phyloP scores from a whole-genome alignment of 2,797 vertebrate species.

The Neopelma chrysocephalum region DNA sequence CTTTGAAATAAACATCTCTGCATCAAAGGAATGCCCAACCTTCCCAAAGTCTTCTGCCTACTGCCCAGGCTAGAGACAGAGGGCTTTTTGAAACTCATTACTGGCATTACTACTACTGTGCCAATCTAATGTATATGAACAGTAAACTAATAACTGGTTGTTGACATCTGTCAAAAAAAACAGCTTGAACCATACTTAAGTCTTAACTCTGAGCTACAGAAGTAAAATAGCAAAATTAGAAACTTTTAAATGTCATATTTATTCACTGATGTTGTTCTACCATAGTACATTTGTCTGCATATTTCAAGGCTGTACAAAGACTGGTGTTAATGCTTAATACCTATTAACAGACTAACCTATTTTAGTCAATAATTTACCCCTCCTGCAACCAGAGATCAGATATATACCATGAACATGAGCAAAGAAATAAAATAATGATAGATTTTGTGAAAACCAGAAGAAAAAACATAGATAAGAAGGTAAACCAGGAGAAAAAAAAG shows the following conservation, averaged over 20 bases:
- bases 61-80: not conserved
- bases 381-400: slow-evolving; percentile 56
- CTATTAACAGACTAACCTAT: slow-evolving; percentile 27
- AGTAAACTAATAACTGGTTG: not conserved
- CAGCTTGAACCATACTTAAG: not conserved
- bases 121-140: not conserved
- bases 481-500: slow-evolving; percentile 23
- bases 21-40: not conserved
- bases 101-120: not conserved
- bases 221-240: slow-evolving; percentile 25
- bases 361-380: slow-evolving; percentile 58
- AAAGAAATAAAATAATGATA: slow-evolving; percentile 9
- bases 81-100: not conserved
- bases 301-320: slow-evolving; percentile 49
- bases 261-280: slow-evolving; percentile 35
- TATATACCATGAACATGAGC: slow-evolving; percentile 7
- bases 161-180: not conserved
- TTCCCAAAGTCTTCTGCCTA: not conserved
- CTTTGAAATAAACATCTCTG: not conserved
- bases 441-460: not conserved
- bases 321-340: slow-evolving; percentile 39
- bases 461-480: not conserved
- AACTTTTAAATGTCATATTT: slow-evolving; percentile 42
- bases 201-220: not conserved
- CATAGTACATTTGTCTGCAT: slow-evolving; percentile 18